phyloP scores from a whole-genome alignment of 2,113 vertebrate genomes.

The Platysteira castanea region DNA sequence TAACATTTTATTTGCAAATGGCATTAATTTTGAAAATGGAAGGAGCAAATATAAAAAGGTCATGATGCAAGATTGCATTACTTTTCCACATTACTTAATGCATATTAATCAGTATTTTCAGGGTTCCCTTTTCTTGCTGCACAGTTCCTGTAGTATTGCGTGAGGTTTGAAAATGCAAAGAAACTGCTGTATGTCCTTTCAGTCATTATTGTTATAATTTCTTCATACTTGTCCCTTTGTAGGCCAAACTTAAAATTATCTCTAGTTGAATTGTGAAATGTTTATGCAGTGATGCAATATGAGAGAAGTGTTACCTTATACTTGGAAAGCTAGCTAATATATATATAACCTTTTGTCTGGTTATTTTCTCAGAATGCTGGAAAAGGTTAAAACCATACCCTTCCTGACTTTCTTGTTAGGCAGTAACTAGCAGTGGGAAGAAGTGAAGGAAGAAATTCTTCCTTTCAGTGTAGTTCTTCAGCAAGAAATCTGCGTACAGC shows the following conservation, averaged over 20 bases:
- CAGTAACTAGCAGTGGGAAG: neutral
- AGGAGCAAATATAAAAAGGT: neutral
- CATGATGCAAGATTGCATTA: neutral
- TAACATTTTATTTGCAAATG: neutral
- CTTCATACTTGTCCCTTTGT: neutral
- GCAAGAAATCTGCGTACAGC: neutral
- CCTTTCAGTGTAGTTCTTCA: neutral
- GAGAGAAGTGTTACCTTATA: slow-evolving; percentile 30
- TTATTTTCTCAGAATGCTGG: slow-evolving; percentile 18
- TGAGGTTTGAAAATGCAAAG: neutral
- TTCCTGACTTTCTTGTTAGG: neutral
- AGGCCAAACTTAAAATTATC: neutral
- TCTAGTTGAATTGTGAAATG: neutral
- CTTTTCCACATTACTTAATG: neutral
- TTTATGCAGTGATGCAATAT: slow-evolving; percentile 15
- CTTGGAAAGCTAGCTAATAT: neutral
- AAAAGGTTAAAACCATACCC: slow-evolving; percentile 6
- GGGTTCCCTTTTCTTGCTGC: neutral
- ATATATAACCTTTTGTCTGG: neutral
- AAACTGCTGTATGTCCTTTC: neutral
- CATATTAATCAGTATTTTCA: neutral
- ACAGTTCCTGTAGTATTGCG: neutral
- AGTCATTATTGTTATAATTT: neutral
- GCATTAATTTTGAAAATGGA: neutral
- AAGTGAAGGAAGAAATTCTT: neutral